Evolutionary conservation across 1,140 invertebrate genomes (phyloP), one percentile per base, ranked within the genome.

Genomic region (Penaeus japonicus): DNA sequence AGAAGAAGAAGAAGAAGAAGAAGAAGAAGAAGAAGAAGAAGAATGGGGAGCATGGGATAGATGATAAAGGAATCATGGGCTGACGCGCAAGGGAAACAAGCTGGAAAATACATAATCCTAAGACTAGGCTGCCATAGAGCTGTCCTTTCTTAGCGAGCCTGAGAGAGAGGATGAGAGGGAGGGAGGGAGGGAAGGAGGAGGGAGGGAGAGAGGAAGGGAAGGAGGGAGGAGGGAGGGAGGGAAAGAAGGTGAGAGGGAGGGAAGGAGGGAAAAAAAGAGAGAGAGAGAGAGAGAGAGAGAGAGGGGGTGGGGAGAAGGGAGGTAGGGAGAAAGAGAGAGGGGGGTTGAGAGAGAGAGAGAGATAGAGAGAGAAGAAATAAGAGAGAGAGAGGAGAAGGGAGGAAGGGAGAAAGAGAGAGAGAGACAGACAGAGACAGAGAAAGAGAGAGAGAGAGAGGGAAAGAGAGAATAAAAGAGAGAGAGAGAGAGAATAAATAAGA

Each of bases 301-400:
- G 18, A 54, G 27, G 30, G 22, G 30, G 22, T n/a, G 54, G 18
- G 47, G 24, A 20, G 30, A 12, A 24, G 22, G 24, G n/a, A 10
- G 27, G 7, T 7, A 10, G n/a, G 12, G 30, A 12, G 73, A 32
- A 27, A 4, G 73, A 32, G n/a, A 22, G 30, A 22, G 73, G 4
- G 77, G 5, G 30, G 4, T 35, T 12, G 77, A 24, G 1, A 39
- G 77, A 39, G 39, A n/a, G 73, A n/a, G 73, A n/a, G 73, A n/a
- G 73, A n/a, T n/a, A 4, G 73, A n/a, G 73, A 4, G 20, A n/a
- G 73, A n/a, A 55, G 59, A 27, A 82, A 55, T 59, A 55, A 83
- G 80, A 75, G 70, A 77, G 83, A 85, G 53, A 85, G 70, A 85
- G 47, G 55, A 39, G 77, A 39, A 77, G 47, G 55, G 70, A 75